phyloP scores from a whole-genome alignment of 1,140 invertebrate species.

The Orius insidiosus region DNA sequence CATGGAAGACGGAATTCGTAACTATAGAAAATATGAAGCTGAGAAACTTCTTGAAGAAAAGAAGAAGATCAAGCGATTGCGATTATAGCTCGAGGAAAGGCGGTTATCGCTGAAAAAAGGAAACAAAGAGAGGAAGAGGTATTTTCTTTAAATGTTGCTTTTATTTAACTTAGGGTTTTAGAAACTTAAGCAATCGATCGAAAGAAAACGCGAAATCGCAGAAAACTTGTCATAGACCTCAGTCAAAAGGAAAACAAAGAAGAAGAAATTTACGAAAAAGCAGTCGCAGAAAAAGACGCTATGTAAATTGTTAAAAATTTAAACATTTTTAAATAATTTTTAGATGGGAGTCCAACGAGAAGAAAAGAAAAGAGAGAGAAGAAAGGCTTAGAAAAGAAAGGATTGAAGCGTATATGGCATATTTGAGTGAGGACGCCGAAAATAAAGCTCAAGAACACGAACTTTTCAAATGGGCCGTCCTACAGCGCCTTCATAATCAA shows the following conservation, averaged over 20 bases:
- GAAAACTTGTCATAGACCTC: background rate
- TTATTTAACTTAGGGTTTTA: background rate
- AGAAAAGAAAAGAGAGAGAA: slow-evolving; percentile 9
- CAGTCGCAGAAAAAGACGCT: slow-evolving; percentile 12
- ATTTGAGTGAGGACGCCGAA: slow-evolving; percentile 14
- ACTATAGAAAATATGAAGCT: too few relatives aligned
- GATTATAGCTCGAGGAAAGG: slow-evolving; percentile 15
- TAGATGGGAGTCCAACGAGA: slow-evolving; percentile 3
- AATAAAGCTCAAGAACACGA: slow-evolving; percentile 14
- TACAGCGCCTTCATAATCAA: slow-evolving; percentile 17
- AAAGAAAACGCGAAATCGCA: slow-evolving; percentile 7
- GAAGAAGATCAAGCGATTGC: slow-evolving; percentile 17
- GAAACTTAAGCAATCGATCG: slow-evolving; percentile 5
- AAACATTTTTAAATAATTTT: background rate
- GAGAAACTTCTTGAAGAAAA: slow-evolving; percentile 9
- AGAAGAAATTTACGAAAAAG: slow-evolving; percentile 12
- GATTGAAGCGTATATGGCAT: slow-evolving; percentile 10
- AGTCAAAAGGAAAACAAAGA: slow-evolving; percentile 10
- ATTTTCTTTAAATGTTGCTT: background rate
- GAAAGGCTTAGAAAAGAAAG: slow-evolving; percentile 13
- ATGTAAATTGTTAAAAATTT: slow-evolving; percentile 1
- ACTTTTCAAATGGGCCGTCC: slow-evolving; percentile 16
- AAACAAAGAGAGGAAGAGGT: slow-evolving; percentile 16
- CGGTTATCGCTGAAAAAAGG: slow-evolving; percentile 13
- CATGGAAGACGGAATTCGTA: background rate